A percentile compares a stretch with the other conserved stretches of the same genome.
Conservation (phyloP, 2,888 invertebrate genomes). For the Tuberolachnus salignus region DNA sequence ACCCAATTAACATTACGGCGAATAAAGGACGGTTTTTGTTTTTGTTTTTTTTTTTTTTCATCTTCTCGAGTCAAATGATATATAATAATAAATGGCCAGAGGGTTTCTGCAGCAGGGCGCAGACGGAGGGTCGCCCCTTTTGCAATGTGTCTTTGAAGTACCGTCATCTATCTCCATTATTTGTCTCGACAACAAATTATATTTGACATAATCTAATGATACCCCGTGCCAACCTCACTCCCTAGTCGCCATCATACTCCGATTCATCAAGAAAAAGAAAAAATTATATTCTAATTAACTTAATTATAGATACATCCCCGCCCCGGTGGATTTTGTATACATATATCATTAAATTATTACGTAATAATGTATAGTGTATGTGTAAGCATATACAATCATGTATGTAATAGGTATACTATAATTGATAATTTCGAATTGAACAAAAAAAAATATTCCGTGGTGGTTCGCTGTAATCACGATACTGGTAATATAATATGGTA, state of each 20-base stretch:
- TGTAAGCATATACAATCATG: too few relatives aligned
- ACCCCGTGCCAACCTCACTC: background rate
- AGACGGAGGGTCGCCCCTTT: background rate
- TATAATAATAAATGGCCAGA: slow-evolving; percentile 6
- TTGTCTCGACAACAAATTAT: background rate
- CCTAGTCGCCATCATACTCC: background rate
- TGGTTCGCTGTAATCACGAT: too few relatives aligned
- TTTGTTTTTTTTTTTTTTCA: background rate
- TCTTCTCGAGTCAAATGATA: slow-evolving; percentile 12
- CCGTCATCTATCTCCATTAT: too few relatives aligned
- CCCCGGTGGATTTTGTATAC: too few relatives aligned
- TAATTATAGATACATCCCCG: background rate
- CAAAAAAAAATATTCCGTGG: too few relatives aligned
- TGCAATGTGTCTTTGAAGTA: slow-evolving; percentile 16
- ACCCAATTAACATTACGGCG: background rate
- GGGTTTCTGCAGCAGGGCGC: background rate
- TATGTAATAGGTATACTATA: too few relatives aligned
- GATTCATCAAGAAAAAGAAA: background rate
- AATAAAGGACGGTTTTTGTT: too few relatives aligned
- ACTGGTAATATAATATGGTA: too few relatives aligned
- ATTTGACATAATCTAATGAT: slow-evolving; percentile 25
- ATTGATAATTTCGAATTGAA: too few relatives aligned
- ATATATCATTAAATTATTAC: too few relatives aligned
- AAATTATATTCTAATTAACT: background rate
- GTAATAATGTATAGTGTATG: too few relatives aligned